These are phyloP conservation scores for Cepphus grylle DNA, from an alignment of 2,113 vertebrate species.

Conservation along the genomic window DNA sequence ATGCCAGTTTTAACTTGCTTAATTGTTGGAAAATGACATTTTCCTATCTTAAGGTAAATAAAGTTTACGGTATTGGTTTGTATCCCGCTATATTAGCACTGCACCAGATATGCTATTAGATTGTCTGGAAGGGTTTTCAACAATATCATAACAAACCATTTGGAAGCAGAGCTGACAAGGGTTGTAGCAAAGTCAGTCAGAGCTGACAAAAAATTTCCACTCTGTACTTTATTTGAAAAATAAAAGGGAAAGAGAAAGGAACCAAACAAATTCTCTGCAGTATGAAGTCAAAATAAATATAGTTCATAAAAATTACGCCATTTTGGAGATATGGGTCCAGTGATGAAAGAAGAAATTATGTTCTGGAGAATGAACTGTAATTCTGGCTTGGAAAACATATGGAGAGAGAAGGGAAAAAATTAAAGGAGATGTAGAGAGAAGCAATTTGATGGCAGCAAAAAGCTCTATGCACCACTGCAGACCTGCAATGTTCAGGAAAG, in stretches of 20 bases:
- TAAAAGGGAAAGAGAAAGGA: background rate
- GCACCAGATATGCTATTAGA: background rate
- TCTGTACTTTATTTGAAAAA: slow-evolving; percentile 45
- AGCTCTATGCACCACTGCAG: background rate
- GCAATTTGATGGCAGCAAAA: background rate
- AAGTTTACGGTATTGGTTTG: background rate
- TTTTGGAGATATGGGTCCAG: slow-evolving; percentile 32
- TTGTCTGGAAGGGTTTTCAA: background rate
- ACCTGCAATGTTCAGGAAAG: background rate
- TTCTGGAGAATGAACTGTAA: slow-evolving; percentile 19
- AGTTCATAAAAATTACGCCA: slow-evolving; percentile 67
- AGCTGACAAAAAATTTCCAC: slow-evolving; percentile 28
- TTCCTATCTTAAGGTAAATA: slow-evolving; percentile 24
- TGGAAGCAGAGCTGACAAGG: slow-evolving; percentile 13
- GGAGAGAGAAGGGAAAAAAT: background rate
- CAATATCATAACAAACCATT: slow-evolving; percentile 29
- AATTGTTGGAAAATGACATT: slow-evolving; percentile 8
- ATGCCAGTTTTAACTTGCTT: background rate
- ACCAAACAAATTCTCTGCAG: slow-evolving; percentile 10
- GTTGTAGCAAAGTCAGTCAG: slow-evolving; percentile 20
- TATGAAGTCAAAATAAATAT: slow-evolving; percentile 40
- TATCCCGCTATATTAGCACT: background rate
- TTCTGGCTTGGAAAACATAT: slow-evolving; percentile 19
- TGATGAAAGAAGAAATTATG: slow-evolving; percentile 8
- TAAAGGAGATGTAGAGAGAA: background rate